A percentile compares a stretch with the other conserved stretches of the same genome.
Conservation (phyloP, 1,140 invertebrate species). For the Pseudomyrmex dendroicus region DNA sequence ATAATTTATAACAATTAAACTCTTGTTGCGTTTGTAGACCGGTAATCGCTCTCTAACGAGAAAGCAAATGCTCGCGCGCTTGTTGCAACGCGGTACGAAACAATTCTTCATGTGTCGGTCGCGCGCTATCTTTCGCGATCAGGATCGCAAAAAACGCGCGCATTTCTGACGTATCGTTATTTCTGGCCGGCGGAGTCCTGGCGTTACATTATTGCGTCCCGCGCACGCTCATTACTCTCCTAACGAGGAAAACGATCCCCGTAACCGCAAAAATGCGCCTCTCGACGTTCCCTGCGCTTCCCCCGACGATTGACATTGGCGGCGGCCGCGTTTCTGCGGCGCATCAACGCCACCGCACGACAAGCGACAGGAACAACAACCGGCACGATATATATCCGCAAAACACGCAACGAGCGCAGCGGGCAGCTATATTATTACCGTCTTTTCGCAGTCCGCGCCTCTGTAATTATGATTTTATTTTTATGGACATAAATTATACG, state of each 20-base stretch:
- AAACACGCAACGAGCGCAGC: slow-evolving; percentile 74
- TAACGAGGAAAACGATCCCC: slow-evolving; percentile 43
- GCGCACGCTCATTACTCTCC: slow-evolving; percentile 36
- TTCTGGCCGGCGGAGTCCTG: background rate
- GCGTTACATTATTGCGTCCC: background rate
- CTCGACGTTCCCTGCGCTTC: slow-evolving; percentile 15
- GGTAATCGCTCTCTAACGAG: slow-evolving; percentile 1
- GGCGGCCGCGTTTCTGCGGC: slow-evolving; percentile 11
- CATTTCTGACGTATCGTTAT: slow-evolving; percentile 21
- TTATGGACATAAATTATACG: slow-evolving; percentile 85
- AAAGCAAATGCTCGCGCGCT: slow-evolving; percentile 10
- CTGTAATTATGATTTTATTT: slow-evolving; percentile 85
- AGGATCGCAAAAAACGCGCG: background rate
- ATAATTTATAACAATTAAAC: slow-evolving; percentile 30
- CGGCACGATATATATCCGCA: slow-evolving; percentile 66
- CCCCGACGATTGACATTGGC: slow-evolving; percentile 17
- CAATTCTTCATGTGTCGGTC: slow-evolving; percentile 20
- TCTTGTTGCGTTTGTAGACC: background rate
- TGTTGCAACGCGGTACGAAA: slow-evolving; percentile 1
- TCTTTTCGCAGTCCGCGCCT: slow-evolving; percentile 82
- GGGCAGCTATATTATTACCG: slow-evolving; percentile 82
- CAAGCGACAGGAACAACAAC: slow-evolving; percentile 60
- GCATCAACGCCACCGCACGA: slow-evolving; percentile 36
- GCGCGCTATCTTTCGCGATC: slow-evolving; percentile 1
- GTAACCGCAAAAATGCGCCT: slow-evolving; percentile 37